Percentiles rank a stretch among this genome's conserved stretches.
Conservation (phyloP, 30 jellyfish, hydroid and myxozoan species). For the Cassiopea xamachana region DNA sequence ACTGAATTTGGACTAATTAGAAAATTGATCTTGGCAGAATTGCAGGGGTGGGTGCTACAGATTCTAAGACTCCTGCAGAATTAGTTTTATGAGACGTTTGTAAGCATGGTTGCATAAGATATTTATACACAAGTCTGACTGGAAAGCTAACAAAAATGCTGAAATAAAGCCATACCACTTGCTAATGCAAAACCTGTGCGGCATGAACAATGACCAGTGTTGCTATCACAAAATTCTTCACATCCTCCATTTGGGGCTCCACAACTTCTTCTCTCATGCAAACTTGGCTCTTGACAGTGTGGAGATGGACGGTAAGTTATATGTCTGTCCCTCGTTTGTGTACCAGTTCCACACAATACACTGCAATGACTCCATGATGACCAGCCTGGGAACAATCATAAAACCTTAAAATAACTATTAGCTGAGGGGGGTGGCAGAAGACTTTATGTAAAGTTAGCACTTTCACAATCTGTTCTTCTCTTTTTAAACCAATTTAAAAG, state of each 20-base stretch:
- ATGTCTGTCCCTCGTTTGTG: conserved; percentile 24
- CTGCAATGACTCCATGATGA: conserved; percentile 52
- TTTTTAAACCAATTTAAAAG: neutral
- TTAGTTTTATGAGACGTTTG: too few relatives aligned
- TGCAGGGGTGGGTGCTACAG: too few relatives aligned
- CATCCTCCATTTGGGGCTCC: conserved; percentile 78
- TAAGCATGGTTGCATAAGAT: too few relatives aligned
- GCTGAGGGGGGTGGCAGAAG: neutral
- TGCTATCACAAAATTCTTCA: conserved; percentile 34
- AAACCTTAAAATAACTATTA: too few relatives aligned
- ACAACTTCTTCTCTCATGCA: conserved; percentile 38
- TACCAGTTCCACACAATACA: conserved; percentile 13
- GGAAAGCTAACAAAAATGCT: neutral
- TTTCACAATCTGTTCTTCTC: neutral
- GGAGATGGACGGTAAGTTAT: conserved; percentile 21
- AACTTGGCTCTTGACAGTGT: conserved; percentile 43
- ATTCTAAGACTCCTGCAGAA: too few relatives aligned
- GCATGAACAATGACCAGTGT: conserved; percentile 62
- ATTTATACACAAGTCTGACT: too few relatives aligned
- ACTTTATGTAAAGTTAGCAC: neutral
- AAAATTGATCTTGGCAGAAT: too few relatives aligned
- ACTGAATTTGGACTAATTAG: too few relatives aligned
- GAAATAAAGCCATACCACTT: conserved; percentile 26
- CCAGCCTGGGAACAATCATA: conserved; percentile 38
- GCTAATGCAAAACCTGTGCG: conserved; percentile 41